Evolutionary conservation across 1,140 invertebrate genomes (phyloP), one percentile per base, ranked within the genome.

Genomic region (Leptopilina clavipes): DNA sequence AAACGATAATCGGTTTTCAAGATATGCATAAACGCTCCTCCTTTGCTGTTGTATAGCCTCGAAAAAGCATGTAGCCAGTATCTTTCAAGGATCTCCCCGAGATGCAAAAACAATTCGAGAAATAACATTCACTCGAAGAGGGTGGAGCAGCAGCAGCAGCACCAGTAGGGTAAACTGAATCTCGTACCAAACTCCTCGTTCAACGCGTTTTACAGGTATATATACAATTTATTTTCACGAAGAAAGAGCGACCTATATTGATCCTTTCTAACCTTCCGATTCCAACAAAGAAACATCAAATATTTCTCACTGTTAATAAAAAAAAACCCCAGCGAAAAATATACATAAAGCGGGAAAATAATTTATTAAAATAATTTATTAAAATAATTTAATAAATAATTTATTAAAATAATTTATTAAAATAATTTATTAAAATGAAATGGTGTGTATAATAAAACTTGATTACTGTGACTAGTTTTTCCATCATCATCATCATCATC

Each of bases 1-100:
- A 77, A 79, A 82, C 85, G 85, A 86, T 86, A 86, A 87, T 86
- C 83, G 84, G 72, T 84, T 84, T 73, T 78, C 72, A 79, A 85
- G 84, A 86, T 86, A 87, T 87, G 84, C 85, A 86, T 85, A 86
- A 86, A 83, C 84, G 85, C 80, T 84, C 83, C 83, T 40, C 7
- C 77, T 81, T 79, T 79, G 74, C 81, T 76, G 37, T 40, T 40
- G 9, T 79, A 73, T 74, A 59, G 74, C 80, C 18, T 45, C 73
- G 31, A 70, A 79, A 76, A 79, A 76, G 79, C 82, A 81, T 85
- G 84, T 83, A 80, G 65, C 72, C 82, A 76, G 76, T 85, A 81
- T 83, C 84, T 81, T 54, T 71, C 71, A 76, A 78, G 76, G 82
- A 85, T 85, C 84, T 83, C 79, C 76, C 81, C 80, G 79, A 80